phyloP scores from a whole-genome alignment of 2,113 vertebrate genomes.

The Anguilla japonica region DNA sequence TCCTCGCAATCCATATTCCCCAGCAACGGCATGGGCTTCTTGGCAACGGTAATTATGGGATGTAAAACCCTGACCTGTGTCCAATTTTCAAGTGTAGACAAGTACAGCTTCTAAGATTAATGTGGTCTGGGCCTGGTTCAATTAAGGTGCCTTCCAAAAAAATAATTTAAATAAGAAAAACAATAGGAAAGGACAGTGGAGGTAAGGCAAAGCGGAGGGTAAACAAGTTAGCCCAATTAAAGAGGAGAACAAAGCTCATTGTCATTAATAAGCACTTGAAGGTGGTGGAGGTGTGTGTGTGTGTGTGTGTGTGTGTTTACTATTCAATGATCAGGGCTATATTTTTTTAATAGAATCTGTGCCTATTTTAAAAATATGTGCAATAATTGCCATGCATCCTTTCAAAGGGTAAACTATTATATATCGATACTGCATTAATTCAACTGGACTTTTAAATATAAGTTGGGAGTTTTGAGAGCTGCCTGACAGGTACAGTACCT shows the following conservation, averaged over 20 bases:
- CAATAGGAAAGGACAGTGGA: not conserved
- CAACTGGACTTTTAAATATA: too few species aligned
- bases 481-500: too few species aligned
- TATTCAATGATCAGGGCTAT: too few species aligned
- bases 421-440: too few species aligned
- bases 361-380: too few species aligned
- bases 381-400: too few species aligned
- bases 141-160: constrained; percentile 4
- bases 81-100: not conserved
- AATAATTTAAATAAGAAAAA: not conserved
- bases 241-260: not conserved
- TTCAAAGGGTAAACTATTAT: too few species aligned
- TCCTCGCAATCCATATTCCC: constrained; percentile 6
- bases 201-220: not conserved
- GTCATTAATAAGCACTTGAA: too few species aligned
- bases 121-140: constrained; percentile 2
- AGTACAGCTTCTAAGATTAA: constrained; percentile 3
- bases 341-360: too few species aligned
- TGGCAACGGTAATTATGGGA: constrained; percentile 20
- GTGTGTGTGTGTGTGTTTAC: not conserved
- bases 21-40: not conserved
- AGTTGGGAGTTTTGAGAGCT: too few species aligned
- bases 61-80: constrained; percentile 24
- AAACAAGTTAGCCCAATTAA: not conserved
- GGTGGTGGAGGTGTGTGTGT: too few species aligned